Evolutionary conservation across 2,797 vertebrate species (phyloP), one percentile per base, ranked within the genome.

Genomic region (Epinephelus awoara): DNA sequence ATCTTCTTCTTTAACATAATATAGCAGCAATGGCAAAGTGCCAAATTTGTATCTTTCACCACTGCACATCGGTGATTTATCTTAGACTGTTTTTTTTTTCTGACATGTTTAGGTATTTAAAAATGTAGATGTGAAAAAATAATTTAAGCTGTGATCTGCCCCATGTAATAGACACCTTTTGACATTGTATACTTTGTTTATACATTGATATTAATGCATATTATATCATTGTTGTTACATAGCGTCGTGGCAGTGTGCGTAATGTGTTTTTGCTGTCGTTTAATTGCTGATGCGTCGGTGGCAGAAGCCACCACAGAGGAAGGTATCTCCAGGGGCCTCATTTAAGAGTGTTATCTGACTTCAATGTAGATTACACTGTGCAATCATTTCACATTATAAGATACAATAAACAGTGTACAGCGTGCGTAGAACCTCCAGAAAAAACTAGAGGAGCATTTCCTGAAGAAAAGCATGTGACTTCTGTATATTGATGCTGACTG

Each of bases 71-170:
- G 83, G 92, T 93, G 89, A 92, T 89, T 78, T 90, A 80, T 67
- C 79, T 80, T 89, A 38, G 75, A 76, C 69, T 79, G 77, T 75
- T 84, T 77, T 44, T 52, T 52, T 84, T 86, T 83, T 84, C 58
- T 82, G 27, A 72, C 67, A 88, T 91, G 84, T 89, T 88, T 84
- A 87, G 78, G 29, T 92, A 89, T 90, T 93, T 90, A 88, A 93
- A 89, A 79, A 86, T 58, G n/a, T 88, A 90, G 71, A 89, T 92
- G 91, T 93, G 84, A 92, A 90, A 52, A 3, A 80, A 80, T 91
- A 82, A 90, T 85, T 89, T 70, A 93, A 93, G 86, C 91, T 94
- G 93, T 93, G 91, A 93, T 88, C 72, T 75, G 58, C 84, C 72
- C 86, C 75, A 49, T 61, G 75, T 88, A 65, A 85, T 74, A 65